These are phyloP conservation scores for Lasioglossum oenotherae DNA, from an alignment of 2,888 invertebrate species.

Conservation along the genomic window DNA sequence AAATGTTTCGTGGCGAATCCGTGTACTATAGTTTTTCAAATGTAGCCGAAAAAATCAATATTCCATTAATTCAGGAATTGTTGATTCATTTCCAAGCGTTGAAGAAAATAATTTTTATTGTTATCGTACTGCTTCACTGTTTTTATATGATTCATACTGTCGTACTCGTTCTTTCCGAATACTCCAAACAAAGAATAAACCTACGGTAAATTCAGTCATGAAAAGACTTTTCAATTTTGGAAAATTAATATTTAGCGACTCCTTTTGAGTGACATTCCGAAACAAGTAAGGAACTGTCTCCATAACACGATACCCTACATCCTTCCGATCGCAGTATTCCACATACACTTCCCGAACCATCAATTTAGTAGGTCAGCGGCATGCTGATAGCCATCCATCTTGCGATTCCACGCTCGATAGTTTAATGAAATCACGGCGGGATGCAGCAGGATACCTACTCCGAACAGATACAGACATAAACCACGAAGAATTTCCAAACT, in stretches of 20 bases:
- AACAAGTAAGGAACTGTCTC: background rate
- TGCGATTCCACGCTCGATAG: conserved; percentile 8
- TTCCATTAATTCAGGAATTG: too few relatives aligned
- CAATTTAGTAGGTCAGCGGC: conserved; percentile 1
- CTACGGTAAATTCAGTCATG: background rate
- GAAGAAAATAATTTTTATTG: too few relatives aligned
- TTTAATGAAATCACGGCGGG: conserved; percentile 18
- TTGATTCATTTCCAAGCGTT: too few relatives aligned
- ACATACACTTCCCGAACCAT: background rate
- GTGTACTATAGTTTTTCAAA: background rate
- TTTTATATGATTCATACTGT: background rate
- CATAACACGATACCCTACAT: background rate
- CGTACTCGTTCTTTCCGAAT: background rate
- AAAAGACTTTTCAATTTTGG: background rate
- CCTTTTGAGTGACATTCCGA: background rate
- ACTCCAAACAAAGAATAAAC: background rate
- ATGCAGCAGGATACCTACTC: background rate
- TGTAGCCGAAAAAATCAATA: background rate
- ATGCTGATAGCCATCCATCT: background rate
- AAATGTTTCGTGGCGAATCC: background rate
- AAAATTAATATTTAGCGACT: background rate
- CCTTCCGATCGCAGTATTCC: background rate
- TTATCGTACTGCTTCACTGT: background rate
- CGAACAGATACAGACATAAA: conserved; percentile 3
- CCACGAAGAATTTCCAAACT: conserved; percentile 7